Conservation (phyloP, 2,113 vertebrate species). For the Oplegnathus fasciatus region DNA sequence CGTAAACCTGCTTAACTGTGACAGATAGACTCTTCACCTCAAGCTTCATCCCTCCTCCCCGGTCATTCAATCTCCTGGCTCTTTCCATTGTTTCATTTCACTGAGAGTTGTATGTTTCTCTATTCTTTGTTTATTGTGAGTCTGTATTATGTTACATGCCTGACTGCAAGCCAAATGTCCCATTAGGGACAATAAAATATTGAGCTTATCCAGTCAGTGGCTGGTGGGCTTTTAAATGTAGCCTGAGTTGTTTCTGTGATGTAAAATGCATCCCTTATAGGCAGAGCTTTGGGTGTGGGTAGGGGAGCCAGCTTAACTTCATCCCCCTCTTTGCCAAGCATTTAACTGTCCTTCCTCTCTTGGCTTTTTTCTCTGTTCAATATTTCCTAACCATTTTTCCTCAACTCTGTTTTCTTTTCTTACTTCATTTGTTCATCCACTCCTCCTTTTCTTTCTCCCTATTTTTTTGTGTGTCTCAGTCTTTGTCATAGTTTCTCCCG, state of each 20-base stretch:
- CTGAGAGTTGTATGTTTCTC: conserved; percentile 42
- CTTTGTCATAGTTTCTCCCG: not conserved
- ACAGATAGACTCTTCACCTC: conserved; percentile 57
- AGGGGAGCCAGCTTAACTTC: conserved; percentile 36
- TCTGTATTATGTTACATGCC: conserved; percentile 65
- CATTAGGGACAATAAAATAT: conserved; percentile 74
- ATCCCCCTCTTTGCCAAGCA: conserved; percentile 32
- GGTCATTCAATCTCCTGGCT: conserved; percentile 35
- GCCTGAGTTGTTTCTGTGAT: conserved; percentile 35
- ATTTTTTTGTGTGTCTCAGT: not conserved
- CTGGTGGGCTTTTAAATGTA: conserved; percentile 58
- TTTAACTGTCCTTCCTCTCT: conserved; percentile 35
- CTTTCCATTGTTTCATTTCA: conserved; percentile 49
- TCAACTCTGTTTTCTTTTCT: not conserved
- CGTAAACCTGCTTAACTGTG: conserved; percentile 62
- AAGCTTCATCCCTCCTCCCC: conserved; percentile 30
- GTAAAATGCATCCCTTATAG: conserved; percentile 55
- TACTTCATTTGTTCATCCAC: conserved; percentile 7
- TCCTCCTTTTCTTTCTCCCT: not conserved
- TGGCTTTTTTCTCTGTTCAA: not conserved
- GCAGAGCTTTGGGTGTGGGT: conserved; percentile 48
- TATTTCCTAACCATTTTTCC: conserved; percentile 17
- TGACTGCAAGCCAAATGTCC: conserved; percentile 71
- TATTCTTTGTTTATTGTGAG: conserved; percentile 63
- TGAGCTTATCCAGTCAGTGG: conserved; percentile 59